phyloP scores from a whole-genome alignment of 2,797 vertebrate genomes.

The Hoplostethus mediterraneus region DNA sequence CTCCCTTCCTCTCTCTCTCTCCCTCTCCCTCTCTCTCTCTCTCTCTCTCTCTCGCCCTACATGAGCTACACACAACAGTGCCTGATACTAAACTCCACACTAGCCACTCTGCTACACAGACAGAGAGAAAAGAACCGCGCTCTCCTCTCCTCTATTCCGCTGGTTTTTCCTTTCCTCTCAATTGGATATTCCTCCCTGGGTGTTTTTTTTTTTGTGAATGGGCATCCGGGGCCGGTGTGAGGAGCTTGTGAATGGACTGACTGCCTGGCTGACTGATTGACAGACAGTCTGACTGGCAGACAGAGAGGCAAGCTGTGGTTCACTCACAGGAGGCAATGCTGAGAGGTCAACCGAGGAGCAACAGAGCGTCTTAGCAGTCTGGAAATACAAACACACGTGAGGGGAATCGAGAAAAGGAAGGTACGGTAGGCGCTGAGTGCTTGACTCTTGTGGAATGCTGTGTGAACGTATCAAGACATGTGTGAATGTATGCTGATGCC shows the following conservation, averaged over 20 bases:
- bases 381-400: constrained; percentile 80
- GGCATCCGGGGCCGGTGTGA: constrained; percentile 65
- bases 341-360: constrained; percentile 81
- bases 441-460: constrained; percentile 71
- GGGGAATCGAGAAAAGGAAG: constrained; percentile 66
- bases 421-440: constrained; percentile 69
- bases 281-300: constrained; percentile 38
- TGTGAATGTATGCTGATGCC: constrained; percentile 64
- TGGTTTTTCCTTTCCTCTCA: constrained; percentile 52
- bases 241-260: constrained; percentile 83
- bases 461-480: constrained; percentile 75
- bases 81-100: constrained; percentile 77
- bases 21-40: constrained; percentile 71
- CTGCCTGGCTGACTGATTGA: constrained; percentile 62
- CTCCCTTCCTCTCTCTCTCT: constrained; percentile 78
- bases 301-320: constrained; percentile 64
- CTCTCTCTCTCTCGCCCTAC: constrained; percentile 66
- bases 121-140: constrained; percentile 70
- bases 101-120: constrained; percentile 70
- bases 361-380: constrained; percentile 74
- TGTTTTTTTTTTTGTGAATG: constrained; percentile 81
- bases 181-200: constrained; percentile 72
- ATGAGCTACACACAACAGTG: constrained; percentile 77
- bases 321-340: constrained; percentile 77
- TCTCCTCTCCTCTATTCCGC: constrained; percentile 60